Base-by-base conservation (phyloP, 2,888 invertebrate genomes). In the Lysandra bellargus region DNA sequence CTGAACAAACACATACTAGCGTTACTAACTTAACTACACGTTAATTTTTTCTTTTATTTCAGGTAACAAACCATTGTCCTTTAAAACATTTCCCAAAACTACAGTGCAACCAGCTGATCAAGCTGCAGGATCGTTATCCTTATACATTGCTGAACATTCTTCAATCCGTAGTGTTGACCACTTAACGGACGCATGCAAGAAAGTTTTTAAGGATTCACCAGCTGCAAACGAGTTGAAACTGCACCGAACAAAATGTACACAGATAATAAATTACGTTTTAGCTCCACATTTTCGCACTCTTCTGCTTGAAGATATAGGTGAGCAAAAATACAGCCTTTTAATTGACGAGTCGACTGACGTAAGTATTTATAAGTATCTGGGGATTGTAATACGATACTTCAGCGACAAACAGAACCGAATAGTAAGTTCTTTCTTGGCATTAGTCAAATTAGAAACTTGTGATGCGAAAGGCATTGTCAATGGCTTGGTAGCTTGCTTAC, bases 181-280 rank as follows among this genome's bases (percentile, higher is more conserved):
- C 61, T 77, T 81, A 33, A 74, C 73, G 37, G 79, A 80, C 9
- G 30, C 79, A 49, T 57, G 75, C 7, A 79, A 72, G 60, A 64
- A 17, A 14, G 17, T 17, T 44, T 81, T 82, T 69, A 33, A 49
- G 40, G 80, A 80, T 74, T 79, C 79, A 30, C 80, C 80, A 78
- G 78, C 75, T 49, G 74, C 80, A 7, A 61, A 80, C 12, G 78
- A 77, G 23, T 72, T 81, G 72, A 78, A 79, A 61, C n/a, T 80
- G 40, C 81, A 83, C 79, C 78, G 81, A 57, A 82, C 82, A 60
- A 83, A 83, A 61, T 83, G 82, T 75, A 80, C 80, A 17, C 44
- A 80, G 53, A 79, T 82, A 33, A 82, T 83, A 23, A 82, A 81
- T 77, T 78, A 81, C 33, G 80, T 82, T 53, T 79, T 81, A 44